A percentile compares a stretch with the other conserved stretches of the same genome.
Conservation (phyloP, 2,888 invertebrate genomes). For the Halictus quadricinctus region DNA sequence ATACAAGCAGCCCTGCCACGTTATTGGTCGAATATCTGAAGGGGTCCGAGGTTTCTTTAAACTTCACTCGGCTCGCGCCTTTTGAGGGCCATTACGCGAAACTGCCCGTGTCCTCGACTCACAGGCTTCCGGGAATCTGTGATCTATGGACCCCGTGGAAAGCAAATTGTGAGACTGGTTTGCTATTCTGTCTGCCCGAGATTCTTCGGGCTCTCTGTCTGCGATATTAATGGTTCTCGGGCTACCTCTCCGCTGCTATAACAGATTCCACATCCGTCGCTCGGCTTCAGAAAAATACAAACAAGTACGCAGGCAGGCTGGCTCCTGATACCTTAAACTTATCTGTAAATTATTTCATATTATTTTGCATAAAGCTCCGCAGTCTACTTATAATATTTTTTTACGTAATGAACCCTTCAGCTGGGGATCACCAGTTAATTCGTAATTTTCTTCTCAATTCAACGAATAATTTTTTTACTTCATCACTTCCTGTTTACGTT, state of each 20-base stretch:
- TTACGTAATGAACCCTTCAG: too few relatives aligned
- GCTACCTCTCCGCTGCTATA: background rate
- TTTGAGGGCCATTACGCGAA: slow-evolving; percentile 11
- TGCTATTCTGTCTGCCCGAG: background rate
- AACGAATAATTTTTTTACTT: too few relatives aligned
- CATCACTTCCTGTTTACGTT: too few relatives aligned
- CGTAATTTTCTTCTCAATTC: background rate
- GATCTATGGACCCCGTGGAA: background rate
- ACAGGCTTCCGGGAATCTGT: background rate
- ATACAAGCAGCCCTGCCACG: slow-evolving; percentile 32
- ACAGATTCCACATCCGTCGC: background rate
- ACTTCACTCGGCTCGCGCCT: slow-evolving; percentile 14
- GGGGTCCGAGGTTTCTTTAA: slow-evolving; percentile 44
- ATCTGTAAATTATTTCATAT: background rate
- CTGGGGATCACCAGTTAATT: too few relatives aligned
- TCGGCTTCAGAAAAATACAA: background rate
- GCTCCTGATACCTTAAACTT: background rate
- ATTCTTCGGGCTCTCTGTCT: background rate
- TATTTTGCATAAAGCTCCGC: too few relatives aligned
- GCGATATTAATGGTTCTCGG: background rate
- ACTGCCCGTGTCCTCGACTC: slow-evolving; percentile 14
- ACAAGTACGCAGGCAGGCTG: background rate
- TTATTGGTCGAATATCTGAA: slow-evolving; percentile 48
- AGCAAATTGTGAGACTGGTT: slow-evolving; percentile 12
- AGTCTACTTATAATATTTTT: background rate